Evolutionary conservation across 2,888 invertebrate genomes (phyloP), one percentile per base, ranked within the genome.

Genomic region (Perizoma affinitatum): DNA sequence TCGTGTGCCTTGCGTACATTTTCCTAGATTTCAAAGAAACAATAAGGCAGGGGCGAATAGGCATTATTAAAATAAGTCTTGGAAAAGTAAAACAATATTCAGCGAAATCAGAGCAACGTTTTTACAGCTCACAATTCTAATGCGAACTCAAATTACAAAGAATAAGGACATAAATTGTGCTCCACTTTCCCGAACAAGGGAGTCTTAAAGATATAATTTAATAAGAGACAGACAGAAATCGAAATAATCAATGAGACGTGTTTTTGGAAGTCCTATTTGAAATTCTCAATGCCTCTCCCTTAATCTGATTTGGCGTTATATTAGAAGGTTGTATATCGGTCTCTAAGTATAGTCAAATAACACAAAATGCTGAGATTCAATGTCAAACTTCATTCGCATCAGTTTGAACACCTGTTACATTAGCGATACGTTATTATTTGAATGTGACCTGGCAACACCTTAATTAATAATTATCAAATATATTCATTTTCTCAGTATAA

Each of bases 341-440:
- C 50, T 36, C 41, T 50, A 46, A 42, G 47, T 58, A 52, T 46
- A 60, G 22, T 22, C 40, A 11, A 51, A 9, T 48, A 56, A 73
- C 69, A 70, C 57, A 65, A 68, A 61, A 66, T 68, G 7, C 56
- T 54, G 62, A 66, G 68, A 73, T 78, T 78, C 82, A 82, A 83
- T 80, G 80, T 80, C 80, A 82, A 77, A 71, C 73, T 61, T 59
- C 63, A 72, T 69, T 75, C 71, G 69, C 70, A 73, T 67, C 67
- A 69, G 73, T 78, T 72, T 72, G 71, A 76, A 87, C 88, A 89
- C 89, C 88, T 89, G 88, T 89, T 87, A 89, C 87, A 70, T 85
- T 79, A 71, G 47, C 65, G 66, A 70, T 72, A 69, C 65, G 51
- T 64, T 58, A 62, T 64, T 63, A 46, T 60, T 64, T 49, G 52